Evolutionary conservation across 2,888 invertebrate species (phyloP).

Genomic region (Euzophera pinguis): DNA sequence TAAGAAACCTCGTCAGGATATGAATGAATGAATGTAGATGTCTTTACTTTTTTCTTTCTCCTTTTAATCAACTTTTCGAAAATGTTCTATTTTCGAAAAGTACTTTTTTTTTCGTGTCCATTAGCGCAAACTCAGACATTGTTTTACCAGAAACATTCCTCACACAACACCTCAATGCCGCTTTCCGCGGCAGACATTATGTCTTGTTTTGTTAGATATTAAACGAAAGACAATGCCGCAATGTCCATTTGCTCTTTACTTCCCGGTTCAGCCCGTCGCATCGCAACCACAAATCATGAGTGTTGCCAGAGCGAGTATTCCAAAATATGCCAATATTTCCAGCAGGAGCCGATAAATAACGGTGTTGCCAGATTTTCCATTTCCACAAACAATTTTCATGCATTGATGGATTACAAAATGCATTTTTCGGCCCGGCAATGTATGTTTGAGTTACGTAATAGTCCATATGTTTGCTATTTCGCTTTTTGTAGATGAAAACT

Average conservation of each 20-base stretch:
- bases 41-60: too few relatives aligned
- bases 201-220: too few relatives aligned
- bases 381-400: conserved; percentile 26
- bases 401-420: conserved; percentile 30
- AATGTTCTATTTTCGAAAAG: too few relatives aligned
- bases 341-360: conserved; percentile 32
- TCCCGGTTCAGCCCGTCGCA: conserved; percentile 5
- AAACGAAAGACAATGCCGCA: too few relatives aligned
- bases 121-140: too few relatives aligned
- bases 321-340: conserved; percentile 37
- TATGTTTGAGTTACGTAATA: conserved; percentile 2
- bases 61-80: too few relatives aligned
- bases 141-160: too few relatives aligned
- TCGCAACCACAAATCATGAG: conserved; percentile 34
- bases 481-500: neutral
- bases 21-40: too few relatives aligned
- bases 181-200: too few relatives aligned
- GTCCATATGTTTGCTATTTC: neutral
- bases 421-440: conserved; percentile 24
- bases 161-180: too few relatives aligned
- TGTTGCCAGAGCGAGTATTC: conserved; percentile 33
- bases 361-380: conserved; percentile 29
- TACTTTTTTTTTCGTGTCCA: too few relatives aligned
- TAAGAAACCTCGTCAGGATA: too few relatives aligned
- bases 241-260: neutral